Evolutionary conservation across 2,113 vertebrate genomes (phyloP).

Genomic region (Podarcis raffonei): DNA sequence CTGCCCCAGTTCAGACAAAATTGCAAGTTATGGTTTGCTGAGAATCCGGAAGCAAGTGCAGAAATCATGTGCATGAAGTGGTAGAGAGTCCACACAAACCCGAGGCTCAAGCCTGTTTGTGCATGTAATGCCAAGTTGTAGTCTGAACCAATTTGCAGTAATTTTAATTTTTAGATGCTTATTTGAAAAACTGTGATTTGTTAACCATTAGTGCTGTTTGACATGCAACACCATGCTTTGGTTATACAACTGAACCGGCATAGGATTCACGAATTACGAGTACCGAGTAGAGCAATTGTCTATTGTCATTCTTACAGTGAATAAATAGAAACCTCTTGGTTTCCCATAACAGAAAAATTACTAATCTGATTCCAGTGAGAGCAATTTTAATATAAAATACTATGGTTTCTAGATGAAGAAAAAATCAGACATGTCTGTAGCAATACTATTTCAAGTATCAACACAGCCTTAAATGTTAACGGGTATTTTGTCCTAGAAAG

Average conservation of each 20-base stretch:
- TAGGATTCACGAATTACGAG: too few relatives aligned
- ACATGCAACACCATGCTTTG: too few relatives aligned
- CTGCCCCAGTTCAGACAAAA: too few relatives aligned
- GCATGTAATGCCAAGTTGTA: too few relatives aligned
- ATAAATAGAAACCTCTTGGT: background rate
- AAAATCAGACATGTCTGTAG: background rate
- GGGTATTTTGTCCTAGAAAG: background rate
- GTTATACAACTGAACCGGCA: too few relatives aligned
- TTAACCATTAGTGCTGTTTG: background rate
- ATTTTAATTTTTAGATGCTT: background rate
- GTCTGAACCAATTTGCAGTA: background rate
- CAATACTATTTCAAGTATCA: background rate
- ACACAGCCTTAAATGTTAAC: background rate
- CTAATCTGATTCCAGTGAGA: background rate
- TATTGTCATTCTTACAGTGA: background rate
- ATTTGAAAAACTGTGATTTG: background rate
- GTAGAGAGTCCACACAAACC: too few relatives aligned
- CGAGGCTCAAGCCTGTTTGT: too few relatives aligned
- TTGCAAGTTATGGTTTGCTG: too few relatives aligned
- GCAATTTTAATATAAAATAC: background rate
- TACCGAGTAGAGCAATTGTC: background rate
- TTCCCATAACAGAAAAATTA: background rate
- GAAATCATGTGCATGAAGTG: too few relatives aligned
- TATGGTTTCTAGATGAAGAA: background rate
- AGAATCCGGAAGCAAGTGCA: too few relatives aligned